Evolutionary conservation across 2,113 vertebrate genomes (phyloP), one percentile per base, ranked within the genome.

Genomic region (Vulpes lagopus): DNA sequence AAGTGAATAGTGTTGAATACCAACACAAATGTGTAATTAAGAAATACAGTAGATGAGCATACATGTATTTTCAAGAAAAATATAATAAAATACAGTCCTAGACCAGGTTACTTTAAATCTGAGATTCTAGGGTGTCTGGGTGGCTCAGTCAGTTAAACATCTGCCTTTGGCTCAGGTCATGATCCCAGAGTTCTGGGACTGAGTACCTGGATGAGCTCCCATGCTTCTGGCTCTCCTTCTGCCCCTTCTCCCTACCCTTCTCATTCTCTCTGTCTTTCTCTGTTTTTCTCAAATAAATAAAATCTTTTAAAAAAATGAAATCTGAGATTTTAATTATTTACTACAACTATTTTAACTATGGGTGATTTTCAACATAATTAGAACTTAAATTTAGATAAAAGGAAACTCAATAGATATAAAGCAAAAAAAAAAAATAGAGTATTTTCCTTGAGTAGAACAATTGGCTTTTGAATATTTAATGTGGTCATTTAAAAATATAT

Each of bases 341-440:
- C 20, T 49, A 11, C 11, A 62, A 71, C 2, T 69, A 59, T 71
- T 89, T 84, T 73, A 38, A 93, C 16, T 69, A n/a, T 16, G 6
- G 22, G 9, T 91, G n/a, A 49, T 74, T 85, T 96, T 91, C 19
- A 74, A 64, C 38, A 20, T 86, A 96, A 76, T 64, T 71, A 67
- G 17, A 83, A 0, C 17, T 86, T 92, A 74, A 92, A 55, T 19
- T 69, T 89, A 59, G 8, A 80, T 57, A 74, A 78, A 30, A 93
- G 20, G 6, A 91, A 74, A 84, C 8, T 67, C 5, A 91, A 74
- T 10, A 27, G 51, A 27, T 69, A 65, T 64, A 73, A 71, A 64
- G 73, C 17, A 71, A 62, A 73, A n/a, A 71, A 15, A 71, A 62
- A 73, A n/a, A 71, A 15, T n/a, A 49, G 4, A 89, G 10, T 62